These are phyloP conservation scores for Psittacus erithacus DNA, from an alignment of 2,113 vertebrate species.

Conservation along the genomic window DNA sequence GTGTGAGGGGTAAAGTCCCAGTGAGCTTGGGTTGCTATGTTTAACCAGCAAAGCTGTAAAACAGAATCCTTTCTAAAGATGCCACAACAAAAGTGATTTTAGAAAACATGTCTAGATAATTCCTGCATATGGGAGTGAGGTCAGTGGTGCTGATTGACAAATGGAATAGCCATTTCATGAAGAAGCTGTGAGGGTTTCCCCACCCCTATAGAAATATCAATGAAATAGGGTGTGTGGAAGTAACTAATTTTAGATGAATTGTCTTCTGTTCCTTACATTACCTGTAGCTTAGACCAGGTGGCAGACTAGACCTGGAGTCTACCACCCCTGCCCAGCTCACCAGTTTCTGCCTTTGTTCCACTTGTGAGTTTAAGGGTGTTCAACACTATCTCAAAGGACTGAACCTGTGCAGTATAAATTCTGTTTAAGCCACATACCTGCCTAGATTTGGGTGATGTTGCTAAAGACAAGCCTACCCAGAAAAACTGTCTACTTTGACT, in stretches of 20 bases:
- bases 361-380: too few relatives aligned
- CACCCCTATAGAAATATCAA: not conserved
- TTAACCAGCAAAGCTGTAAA: not conserved
- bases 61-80: not conserved
- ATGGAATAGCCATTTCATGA: rapidly evolving
- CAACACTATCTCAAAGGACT: not conserved
- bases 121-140: not conserved
- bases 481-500: not conserved
- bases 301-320: not conserved
- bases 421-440: not conserved
- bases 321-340: not conserved
- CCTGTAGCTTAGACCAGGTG: not conserved
- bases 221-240: not conserved
- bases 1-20: not conserved
- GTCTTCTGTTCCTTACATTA: not conserved
- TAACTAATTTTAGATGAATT: not conserved
- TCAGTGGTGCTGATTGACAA: rapidly evolving
- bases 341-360: not conserved
- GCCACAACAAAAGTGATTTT: rapidly evolving
- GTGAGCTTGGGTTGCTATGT: not conserved
- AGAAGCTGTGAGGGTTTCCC: not conserved
- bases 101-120: rapidly evolving
- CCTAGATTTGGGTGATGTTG: not conserved
- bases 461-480: not conserved
- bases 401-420: not conserved